A percentile compares a stretch with the other conserved stretches of the same genome.
phyloP scores from a whole-genome alignment of 2,797 vertebrate species.

The Pangasius sanitwongsei region DNA sequence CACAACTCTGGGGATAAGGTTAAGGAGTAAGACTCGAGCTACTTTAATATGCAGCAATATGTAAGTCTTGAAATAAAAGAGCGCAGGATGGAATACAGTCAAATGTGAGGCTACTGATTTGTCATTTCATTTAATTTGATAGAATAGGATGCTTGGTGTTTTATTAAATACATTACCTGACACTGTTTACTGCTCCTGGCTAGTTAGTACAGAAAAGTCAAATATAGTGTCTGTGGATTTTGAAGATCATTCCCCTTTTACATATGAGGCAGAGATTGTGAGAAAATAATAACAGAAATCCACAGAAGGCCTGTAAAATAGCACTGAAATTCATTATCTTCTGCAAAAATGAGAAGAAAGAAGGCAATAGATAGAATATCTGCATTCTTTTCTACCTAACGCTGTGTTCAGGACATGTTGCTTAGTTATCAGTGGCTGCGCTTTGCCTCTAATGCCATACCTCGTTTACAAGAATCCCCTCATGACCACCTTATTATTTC shows the following conservation, averaged over 20 bases:
- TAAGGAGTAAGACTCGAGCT: not conserved
- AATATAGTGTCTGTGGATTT: not conserved
- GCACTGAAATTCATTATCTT: not conserved
- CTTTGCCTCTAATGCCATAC: conserved; percentile 3
- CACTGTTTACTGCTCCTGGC: not conserved
- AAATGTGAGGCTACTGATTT: not conserved
- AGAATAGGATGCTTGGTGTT: not conserved
- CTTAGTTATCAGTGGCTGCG: not conserved
- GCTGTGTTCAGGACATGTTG: not conserved
- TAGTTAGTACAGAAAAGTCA: not conserved
- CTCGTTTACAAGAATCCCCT: not conserved
- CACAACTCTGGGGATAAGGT: conserved; percentile 10
- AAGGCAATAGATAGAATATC: not conserved
- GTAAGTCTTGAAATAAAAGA: not conserved
- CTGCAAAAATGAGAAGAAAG: not conserved
- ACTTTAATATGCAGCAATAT: conserved; percentile 3
- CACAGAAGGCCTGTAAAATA: not conserved
- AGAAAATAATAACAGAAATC: not conserved
- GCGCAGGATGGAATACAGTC: not conserved
- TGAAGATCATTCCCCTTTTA: not conserved
- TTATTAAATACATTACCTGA: not conserved
- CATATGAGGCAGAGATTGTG: not conserved
- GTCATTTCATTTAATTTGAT: conserved; percentile 3
- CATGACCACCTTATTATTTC: not conserved
- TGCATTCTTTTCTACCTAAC: not conserved